Percentiles rank a stretch among this genome's conserved stretches.
phyloP scores from a whole-genome alignment of 2,888 invertebrate genomes.

The Leptarthrus brevirostris region DNA sequence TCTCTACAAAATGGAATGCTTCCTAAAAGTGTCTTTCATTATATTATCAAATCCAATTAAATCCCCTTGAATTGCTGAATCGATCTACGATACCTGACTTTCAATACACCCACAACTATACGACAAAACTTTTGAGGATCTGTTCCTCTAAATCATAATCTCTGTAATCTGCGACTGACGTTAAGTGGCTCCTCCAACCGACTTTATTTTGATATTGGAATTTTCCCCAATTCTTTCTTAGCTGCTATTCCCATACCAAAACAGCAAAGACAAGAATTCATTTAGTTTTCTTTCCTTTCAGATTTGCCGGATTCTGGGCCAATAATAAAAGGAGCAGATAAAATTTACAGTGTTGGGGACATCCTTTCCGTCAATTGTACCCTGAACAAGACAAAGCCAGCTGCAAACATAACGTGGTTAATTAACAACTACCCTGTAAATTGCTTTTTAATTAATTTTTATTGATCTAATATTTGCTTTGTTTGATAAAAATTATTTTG shows the following conservation, averaged over 20 bases:
- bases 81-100: slow-evolving; percentile 19
- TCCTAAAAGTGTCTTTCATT: slow-evolving; percentile 14
- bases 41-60: slow-evolving; percentile 39
- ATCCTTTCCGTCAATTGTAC: slow-evolving; percentile 55
- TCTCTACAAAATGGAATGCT: background rate
- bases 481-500: slow-evolving; percentile 32
- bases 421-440: slow-evolving; percentile 55
- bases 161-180: slow-evolving; percentile 49
- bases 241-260: background rate
- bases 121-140: slow-evolving; percentile 36
- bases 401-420: slow-evolving; percentile 55
- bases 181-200: slow-evolving; percentile 49
- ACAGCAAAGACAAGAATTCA: slow-evolving; percentile 7
- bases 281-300: slow-evolving; percentile 30
- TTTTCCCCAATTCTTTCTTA: background rate
- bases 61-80: slow-evolving; percentile 7
- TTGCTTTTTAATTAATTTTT: slow-evolving; percentile 33
- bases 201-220: slow-evolving; percentile 11
- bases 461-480: slow-evolving; percentile 15
- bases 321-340: slow-evolving; percentile 48
- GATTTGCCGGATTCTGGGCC: slow-evolving; percentile 52
- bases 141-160: slow-evolving; percentile 42
- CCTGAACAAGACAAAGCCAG: slow-evolving; percentile 50
- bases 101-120: background rate
- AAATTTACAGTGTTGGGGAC: slow-evolving; percentile 59